phyloP scores from a whole-genome alignment of 2,113 vertebrate genomes.

The Cettia cetti region DNA sequence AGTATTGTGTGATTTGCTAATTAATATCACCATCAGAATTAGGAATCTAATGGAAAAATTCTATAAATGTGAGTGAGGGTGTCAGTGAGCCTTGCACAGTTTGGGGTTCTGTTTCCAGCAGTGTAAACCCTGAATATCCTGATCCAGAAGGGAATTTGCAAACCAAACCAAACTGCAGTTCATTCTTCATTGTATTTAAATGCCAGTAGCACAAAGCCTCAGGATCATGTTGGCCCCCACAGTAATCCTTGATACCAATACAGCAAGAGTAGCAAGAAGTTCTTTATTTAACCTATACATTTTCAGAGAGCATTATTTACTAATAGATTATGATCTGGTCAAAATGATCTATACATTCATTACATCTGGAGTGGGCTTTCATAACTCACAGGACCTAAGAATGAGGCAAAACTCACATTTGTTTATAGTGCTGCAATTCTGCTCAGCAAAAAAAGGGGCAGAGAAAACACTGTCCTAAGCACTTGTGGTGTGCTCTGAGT shows the following conservation, averaged over 20 bases:
- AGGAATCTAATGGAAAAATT: background rate
- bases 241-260: background rate
- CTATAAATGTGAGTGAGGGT: background rate
- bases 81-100: background rate
- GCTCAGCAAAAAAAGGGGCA: background rate
- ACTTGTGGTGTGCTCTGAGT: background rate
- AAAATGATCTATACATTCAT: constrained; percentile 60
- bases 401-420: constrained; percentile 37
- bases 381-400: constrained; percentile 29
- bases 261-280: constrained; percentile 2
- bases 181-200: background rate
- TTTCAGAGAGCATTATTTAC: constrained; percentile 26
- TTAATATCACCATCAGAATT: background rate
- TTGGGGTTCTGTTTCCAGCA: background rate
- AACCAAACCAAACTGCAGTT: background rate
- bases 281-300: constrained; percentile 22
- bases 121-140: background rate
- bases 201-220: background rate
- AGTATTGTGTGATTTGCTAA: background rate
- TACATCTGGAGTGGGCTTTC: constrained; percentile 16
- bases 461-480: constrained; percentile 44
- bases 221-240: background rate
- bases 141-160: background rate
- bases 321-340: constrained; percentile 49
- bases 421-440: constrained; percentile 34